Conservation (phyloP, 1,140 invertebrate genomes). For the Frieseomelitta varia region DNA sequence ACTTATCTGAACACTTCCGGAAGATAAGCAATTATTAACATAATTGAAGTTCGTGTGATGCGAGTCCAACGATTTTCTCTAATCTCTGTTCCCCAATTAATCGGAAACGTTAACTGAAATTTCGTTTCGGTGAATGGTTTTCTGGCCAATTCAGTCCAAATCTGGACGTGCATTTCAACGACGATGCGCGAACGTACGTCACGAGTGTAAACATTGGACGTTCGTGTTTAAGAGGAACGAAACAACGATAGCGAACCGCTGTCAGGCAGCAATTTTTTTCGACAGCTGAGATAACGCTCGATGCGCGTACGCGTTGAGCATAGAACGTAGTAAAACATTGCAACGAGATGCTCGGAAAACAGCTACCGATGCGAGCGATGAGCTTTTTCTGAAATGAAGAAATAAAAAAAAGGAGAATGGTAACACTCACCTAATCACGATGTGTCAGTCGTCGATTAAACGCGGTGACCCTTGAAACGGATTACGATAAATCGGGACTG, state of each 20-base stretch:
- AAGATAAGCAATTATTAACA: neutral
- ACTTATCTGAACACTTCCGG: neutral
- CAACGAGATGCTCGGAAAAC: neutral
- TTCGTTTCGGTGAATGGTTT: neutral
- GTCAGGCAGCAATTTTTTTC: neutral
- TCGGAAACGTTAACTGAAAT: neutral
- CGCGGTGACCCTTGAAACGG: neutral
- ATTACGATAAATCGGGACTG: neutral
- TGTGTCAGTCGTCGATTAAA: no score
- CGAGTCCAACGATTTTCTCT: neutral
- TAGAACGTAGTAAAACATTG: neutral
- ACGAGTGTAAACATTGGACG: neutral
- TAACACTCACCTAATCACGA: constrained; percentile 10
- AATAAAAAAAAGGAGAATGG: neutral
- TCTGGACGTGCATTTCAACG: neutral
- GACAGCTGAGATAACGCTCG: neutral
- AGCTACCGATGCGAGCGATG: neutral
- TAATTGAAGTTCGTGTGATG: neutral
- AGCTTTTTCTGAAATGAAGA: neutral
- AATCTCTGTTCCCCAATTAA: neutral
- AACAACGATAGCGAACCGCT: neutral
- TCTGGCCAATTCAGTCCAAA: neutral
- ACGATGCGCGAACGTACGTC: neutral
- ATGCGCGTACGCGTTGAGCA: neutral
- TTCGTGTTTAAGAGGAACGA: neutral